Base-by-base conservation (phyloP, 2,888 invertebrate genomes). In the Idaea biselata region DNA sequence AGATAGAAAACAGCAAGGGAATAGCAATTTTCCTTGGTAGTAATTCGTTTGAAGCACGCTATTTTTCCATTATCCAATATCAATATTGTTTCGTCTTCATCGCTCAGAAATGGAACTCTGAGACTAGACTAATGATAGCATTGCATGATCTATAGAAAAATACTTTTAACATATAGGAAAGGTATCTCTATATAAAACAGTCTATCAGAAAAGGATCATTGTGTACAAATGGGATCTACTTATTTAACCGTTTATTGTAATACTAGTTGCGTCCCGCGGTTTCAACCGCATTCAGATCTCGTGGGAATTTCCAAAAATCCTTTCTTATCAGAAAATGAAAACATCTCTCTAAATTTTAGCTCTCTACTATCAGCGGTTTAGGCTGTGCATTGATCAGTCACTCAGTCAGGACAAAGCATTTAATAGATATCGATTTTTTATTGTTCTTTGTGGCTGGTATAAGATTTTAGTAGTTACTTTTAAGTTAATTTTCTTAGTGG, bases 1-100 rank as follows among this genome's bases (percentile, higher is more conserved):
- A 84, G 82, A 84, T 82, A 84, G 82, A 81, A 80, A 86, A 85
- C 76, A 77, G 81, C 77, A 76, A 82, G 87, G 87, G 88, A 89
- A 88, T 86, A 80, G 87, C 87, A 86, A 85, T 87, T 88, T 89
- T 85, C 86, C 82, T 82, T 75, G 70, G 70, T 75, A 75, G 83
- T 89, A 89, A 89, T 88, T 84, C 82, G 81, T 84, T 82, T 79
- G 75, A 77, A 78, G 80, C 90, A 91, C 90, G 91, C 89, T 76
- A 91, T 88, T 87, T 89, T 88, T 88, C 88, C 89, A 91, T 91
- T 89, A 91, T 84, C 85, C 82, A 89, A 88, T 89, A 90, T 88
- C 89, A 91, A 90, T 90, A 91, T 88, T 89, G 85, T 87, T 89
- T 86, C 83, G 87, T 89, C 88, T 89, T 88, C 89, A 86, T 88